Base-by-base conservation (phyloP, 2,888 invertebrate genomes). In the Sinopyrophorus schimmeli region DNA sequence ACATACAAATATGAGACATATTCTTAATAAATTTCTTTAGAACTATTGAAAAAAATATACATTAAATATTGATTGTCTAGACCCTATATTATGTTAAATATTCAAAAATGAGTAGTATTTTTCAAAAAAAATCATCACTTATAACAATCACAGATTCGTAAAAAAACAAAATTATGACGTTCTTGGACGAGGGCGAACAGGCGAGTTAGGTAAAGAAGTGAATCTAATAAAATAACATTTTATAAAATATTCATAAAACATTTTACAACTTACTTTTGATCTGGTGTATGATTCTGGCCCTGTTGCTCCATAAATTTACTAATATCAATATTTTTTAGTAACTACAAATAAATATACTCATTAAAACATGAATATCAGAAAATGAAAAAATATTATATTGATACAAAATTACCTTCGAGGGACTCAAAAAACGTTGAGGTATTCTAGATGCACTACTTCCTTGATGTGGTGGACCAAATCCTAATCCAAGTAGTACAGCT, bases 391-490 rank as follows among this genome's bases (percentile, higher is more conserved):
- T 7, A n/a, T n/a, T 10, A 12, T 3, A 7, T 20, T 5, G n/a
- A 10, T 11, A 31, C 11, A 74, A n/a, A n/a, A n/a, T n/a, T 63
- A 87, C 84, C 73, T 84, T 80, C 1, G 92, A 92, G 42, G 90
- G 92, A 56, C 85, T 84, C 44, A 94, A 77, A 70, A 94, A 94
- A 46, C 86, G 73, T 57, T 80, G 84, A 2, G 94, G 94, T 72
- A 95, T 91, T 59, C 92, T 82, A 44, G 87, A 84, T 10, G 84
- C 69, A 59, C 84, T 81, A 64, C 84, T 84, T 38, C 83, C 81
- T 50, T 82, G 81, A 58, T 79, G 80, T 44, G 82, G 78, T 5
- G 87, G 88, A 0, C 89, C 89, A 70, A 90, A 90, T 6, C 91
- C 91, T 41, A 90, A 76, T 56, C 86, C 89, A 37, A 90, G 74